Percentiles rank a stretch among this genome's conserved stretches.
Evolutionary conservation across 2,113 vertebrate genomes (phyloP).

Genomic region (Dendrocopos noguchii): DNA sequence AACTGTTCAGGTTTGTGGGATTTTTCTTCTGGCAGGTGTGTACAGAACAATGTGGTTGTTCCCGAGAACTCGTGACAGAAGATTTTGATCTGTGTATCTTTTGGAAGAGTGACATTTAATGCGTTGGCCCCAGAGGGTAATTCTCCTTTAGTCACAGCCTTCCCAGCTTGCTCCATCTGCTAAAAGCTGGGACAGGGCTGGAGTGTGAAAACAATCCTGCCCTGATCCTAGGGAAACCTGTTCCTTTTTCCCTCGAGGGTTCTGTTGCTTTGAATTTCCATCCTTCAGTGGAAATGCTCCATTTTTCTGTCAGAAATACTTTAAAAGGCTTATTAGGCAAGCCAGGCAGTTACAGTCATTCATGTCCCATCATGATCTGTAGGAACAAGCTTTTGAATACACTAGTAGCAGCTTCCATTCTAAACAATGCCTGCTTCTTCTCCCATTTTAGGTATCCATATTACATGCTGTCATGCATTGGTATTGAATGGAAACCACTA

Average conservation of each 20-base stretch:
- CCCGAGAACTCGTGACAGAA: not conserved
- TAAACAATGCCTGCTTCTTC: not conserved
- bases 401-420: not conserved
- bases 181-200: not conserved
- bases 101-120: not conserved
- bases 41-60: not conserved
- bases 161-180: not conserved
- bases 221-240: not conserved
- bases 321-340: not conserved
- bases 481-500: constrained; percentile 91
- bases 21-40: not conserved
- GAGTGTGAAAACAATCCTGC: not conserved
- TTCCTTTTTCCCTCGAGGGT: not conserved
- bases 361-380: not conserved
- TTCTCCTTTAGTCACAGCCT: not conserved
- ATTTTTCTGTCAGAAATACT: not conserved
- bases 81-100: not conserved
- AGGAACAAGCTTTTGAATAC: not conserved
- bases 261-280: not conserved
- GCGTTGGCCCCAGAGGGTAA: not conserved
- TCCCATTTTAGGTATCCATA: constrained; percentile 87
- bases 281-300: not conserved
- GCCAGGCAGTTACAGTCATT: not conserved
- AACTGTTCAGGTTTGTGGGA: constrained; percentile 87
- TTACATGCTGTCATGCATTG: constrained; percentile 92